Evolutionary conservation across 2,113 vertebrate species (phyloP).

Genomic region (Bucco capensis): DNA sequence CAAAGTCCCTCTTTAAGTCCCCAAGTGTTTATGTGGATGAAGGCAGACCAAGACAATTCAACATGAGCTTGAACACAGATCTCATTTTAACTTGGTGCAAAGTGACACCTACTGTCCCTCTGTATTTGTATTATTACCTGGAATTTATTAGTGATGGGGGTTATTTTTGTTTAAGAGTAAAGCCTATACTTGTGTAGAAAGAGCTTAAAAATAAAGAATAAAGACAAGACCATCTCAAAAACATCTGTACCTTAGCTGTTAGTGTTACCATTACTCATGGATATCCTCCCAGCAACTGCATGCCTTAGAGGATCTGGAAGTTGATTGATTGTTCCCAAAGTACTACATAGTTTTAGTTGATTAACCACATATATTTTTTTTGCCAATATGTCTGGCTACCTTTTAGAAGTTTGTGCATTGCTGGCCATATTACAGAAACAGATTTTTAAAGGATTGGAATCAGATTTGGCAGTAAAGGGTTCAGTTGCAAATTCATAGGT

Average conservation of each 20-base stretch:
- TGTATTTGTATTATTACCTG: conserved; percentile 31
- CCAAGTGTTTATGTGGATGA: background rate
- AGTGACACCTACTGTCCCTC: conserved; percentile 46
- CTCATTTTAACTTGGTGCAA: conserved; percentile 10
- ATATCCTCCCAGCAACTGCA: conserved; percentile 53
- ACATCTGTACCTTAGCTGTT: conserved; percentile 10
- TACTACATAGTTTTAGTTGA: conserved; percentile 75
- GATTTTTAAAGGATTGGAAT: conserved; percentile 73
- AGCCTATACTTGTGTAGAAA: conserved; percentile 24
- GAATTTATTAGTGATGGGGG: background rate
- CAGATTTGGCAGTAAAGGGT: conserved; percentile 74
- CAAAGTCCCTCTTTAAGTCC: background rate
- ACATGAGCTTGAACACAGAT: background rate
- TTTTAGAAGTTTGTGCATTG: conserved; percentile 71
- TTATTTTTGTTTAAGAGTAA: conserved; percentile 27
- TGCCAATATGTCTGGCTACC: conserved; percentile 73
- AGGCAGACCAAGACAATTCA: background rate
- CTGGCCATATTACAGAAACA: conserved; percentile 74
- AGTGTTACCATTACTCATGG: conserved; percentile 42
- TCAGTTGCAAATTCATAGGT: conserved; percentile 75
- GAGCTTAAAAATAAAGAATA: conserved; percentile 26
- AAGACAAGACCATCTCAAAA: conserved; percentile 39
- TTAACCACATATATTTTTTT: conserved; percentile 74
- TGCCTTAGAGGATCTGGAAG: conserved; percentile 67
- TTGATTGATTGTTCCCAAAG: conserved; percentile 75